A percentile compares a stretch with the other conserved stretches of the same genome.
phyloP scores from a whole-genome alignment of 2,113 vertebrate genomes.

The Hassar affinis region DNA sequence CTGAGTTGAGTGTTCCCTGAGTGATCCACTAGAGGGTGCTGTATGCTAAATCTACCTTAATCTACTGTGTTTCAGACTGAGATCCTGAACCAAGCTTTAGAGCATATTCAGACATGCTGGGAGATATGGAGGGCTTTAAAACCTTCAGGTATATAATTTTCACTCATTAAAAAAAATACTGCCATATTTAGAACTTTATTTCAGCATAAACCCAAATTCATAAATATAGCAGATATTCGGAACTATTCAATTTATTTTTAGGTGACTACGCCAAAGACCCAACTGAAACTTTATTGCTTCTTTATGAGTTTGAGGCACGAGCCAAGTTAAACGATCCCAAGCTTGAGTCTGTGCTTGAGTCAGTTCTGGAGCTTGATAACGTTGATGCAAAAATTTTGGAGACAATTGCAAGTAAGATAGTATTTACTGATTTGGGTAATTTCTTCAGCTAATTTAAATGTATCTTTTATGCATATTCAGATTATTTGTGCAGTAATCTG shows the following conservation, averaged over 20 bases:
- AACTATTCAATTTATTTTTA: slow-evolving; percentile 50
- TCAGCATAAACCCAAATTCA: background rate
- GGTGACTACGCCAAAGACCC: slow-evolving; percentile 76
- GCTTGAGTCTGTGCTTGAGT: slow-evolving; percentile 77
- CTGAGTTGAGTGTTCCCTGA: background rate
- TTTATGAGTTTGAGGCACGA: slow-evolving; percentile 90
- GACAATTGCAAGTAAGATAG: slow-evolving; percentile 79
- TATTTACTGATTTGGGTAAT: background rate
- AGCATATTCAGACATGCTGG: slow-evolving; percentile 79
- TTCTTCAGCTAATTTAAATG: background rate
- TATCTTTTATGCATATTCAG: background rate
- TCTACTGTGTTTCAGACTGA: slow-evolving; percentile 65
- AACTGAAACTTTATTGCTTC: slow-evolving; percentile 80
- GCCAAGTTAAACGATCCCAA: slow-evolving; percentile 84
- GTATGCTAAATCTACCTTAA: slow-evolving; percentile 46
- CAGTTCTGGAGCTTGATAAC: slow-evolving; percentile 79
- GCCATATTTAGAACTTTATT: background rate
- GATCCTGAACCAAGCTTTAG: slow-evolving; percentile 75
- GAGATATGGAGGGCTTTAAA: slow-evolving; percentile 82
- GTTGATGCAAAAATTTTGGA: slow-evolving; percentile 82
- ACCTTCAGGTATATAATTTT: slow-evolving; percentile 73
- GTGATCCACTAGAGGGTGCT: slow-evolving; percentile 66
- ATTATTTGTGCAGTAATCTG: background rate
- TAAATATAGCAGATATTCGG: background rate
- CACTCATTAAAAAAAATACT: background rate